These are phyloP conservation scores for Datnioides undecimradiatus DNA, from an alignment of 2,113 vertebrate species.

Conservation along the genomic window DNA sequence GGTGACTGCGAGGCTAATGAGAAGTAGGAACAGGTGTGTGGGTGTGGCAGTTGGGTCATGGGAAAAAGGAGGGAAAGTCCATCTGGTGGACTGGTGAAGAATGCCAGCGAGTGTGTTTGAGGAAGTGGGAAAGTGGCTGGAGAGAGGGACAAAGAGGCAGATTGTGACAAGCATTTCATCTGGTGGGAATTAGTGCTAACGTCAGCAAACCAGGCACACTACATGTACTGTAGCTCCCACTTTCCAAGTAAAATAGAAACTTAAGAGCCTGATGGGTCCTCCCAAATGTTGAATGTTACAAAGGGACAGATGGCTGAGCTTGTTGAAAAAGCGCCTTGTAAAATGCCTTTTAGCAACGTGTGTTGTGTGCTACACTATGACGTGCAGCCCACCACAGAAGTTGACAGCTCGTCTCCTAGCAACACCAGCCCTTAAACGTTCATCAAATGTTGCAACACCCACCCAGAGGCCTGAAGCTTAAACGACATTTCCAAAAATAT, in stretches of 20 bases:
- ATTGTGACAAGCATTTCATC: too few species aligned
- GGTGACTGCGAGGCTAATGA: too few species aligned
- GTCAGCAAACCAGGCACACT: too few species aligned
- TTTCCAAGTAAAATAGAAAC: background rate
- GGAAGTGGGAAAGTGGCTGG: too few species aligned
- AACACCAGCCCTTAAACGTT: background rate
- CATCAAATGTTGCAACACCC: background rate
- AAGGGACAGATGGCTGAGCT: background rate
- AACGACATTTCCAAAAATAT: background rate
- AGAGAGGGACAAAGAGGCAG: too few species aligned
- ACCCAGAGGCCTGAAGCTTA: background rate
- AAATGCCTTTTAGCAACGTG: background rate
- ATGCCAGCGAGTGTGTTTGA: too few species aligned
- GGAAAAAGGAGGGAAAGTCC: too few species aligned
- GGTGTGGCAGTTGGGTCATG: too few species aligned
- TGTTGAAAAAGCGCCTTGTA: background rate
- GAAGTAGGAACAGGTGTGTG: too few species aligned
- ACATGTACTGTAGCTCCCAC: background rate
- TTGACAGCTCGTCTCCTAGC: conserved; percentile 3
- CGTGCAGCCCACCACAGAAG: background rate
- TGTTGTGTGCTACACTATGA: background rate
- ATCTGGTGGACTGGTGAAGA: too few species aligned
- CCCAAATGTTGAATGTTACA: background rate
- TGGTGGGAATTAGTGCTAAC: too few species aligned
- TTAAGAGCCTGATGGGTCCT: background rate